phyloP scores from a whole-genome alignment of 2,888 invertebrate species.

The Patella ulyssiponensis region DNA sequence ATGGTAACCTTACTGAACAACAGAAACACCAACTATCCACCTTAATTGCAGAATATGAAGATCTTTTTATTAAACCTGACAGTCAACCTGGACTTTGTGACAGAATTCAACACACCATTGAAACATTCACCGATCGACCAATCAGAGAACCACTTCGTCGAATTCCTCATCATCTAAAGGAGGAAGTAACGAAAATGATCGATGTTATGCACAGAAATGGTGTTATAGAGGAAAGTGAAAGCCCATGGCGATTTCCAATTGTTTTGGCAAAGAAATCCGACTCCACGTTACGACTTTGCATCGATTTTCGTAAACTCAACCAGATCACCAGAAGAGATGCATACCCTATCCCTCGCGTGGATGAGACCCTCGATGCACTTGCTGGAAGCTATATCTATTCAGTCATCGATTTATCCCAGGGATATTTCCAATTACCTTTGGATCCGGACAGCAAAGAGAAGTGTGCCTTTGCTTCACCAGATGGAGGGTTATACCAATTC shows the following conservation, averaged over 20 bases:
- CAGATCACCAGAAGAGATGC: background rate
- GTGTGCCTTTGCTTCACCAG: background rate
- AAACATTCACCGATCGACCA: background rate
- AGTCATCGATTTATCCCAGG: background rate
- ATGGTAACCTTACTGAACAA: background rate
- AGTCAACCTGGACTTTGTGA: background rate
- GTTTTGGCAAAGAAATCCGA: background rate
- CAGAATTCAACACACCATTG: background rate
- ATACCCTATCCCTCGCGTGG: background rate
- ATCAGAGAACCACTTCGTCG: background rate
- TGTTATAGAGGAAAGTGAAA: background rate
- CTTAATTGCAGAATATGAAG: background rate
- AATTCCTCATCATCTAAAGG: background rate
- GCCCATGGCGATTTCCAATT: background rate
- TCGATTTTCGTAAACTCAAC: background rate
- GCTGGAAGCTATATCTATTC: conserved; percentile 1
- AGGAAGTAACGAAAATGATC: background rate
- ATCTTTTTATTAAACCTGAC: background rate
- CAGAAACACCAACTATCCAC: background rate
- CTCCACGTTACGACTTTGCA: background rate
- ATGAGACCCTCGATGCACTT: background rate
- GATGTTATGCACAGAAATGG: background rate
- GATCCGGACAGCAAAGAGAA: background rate
- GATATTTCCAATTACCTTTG: conserved; percentile 10
- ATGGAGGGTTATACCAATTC: background rate